phyloP scores from a whole-genome alignment of 2,888 invertebrate species.

The Pasiphila rectangulata region DNA sequence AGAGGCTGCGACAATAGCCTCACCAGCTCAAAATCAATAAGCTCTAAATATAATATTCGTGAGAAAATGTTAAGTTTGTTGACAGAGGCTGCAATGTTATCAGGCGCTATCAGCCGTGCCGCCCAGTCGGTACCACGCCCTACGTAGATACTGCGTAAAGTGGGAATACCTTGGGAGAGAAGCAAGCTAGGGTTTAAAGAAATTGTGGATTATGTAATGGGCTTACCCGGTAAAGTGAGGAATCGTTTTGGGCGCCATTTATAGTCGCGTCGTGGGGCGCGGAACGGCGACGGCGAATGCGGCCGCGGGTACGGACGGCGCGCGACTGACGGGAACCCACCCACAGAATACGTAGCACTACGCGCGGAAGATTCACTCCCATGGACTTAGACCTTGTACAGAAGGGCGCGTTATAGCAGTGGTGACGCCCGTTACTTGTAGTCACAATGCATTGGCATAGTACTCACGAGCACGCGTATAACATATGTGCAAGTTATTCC shows the following conservation, averaged over 20 bases:
- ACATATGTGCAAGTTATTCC: no score
- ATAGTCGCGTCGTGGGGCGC: slow-evolving; percentile 61
- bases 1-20: slow-evolving; percentile 55
- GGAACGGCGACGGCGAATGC: slow-evolving; percentile 39
- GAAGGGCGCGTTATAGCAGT: no score
- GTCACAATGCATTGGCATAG: no score
- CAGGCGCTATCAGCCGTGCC: slow-evolving; percentile 62
- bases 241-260: slow-evolving; percentile 74
- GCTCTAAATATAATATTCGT: slow-evolving; percentile 16
- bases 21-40: slow-evolving; percentile 2
- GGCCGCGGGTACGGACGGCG: slow-evolving; percentile 62
- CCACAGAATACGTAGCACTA: slow-evolving; percentile 15
- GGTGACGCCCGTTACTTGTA: no score
- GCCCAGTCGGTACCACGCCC: slow-evolving; percentile 70
- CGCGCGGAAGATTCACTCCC: neutral
- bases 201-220: slow-evolving; percentile 39
- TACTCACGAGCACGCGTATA: no score
- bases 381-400: no score
- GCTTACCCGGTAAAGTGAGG: slow-evolving; percentile 73
- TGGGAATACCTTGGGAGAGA: neutral
- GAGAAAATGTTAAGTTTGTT: slow-evolving; percentile 63
- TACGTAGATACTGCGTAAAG: slow-evolving; percentile 40
- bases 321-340: slow-evolving; percentile 56
- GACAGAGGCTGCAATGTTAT: slow-evolving; percentile 73
- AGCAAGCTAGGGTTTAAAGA: neutral